A percentile compares a stretch with the other conserved stretches of the same genome.
Conservation (phyloP, 2,113 vertebrate genomes). For the Alethe diademata region DNA sequence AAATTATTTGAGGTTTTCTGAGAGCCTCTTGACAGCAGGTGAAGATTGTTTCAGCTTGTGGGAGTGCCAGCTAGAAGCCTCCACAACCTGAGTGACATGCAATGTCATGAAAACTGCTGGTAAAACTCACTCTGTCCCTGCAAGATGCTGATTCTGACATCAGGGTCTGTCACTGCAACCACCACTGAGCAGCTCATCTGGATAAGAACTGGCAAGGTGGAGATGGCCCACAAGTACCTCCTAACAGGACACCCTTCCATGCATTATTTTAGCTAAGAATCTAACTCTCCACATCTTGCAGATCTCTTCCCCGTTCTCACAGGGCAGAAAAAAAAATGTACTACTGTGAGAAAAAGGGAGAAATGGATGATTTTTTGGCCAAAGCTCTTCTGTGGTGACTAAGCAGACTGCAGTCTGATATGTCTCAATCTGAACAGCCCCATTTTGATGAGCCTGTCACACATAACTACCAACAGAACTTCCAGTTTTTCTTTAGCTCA, state of each 20-base stretch:
- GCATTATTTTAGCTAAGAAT: background rate
- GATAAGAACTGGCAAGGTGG: background rate
- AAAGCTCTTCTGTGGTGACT: constrained; percentile 22
- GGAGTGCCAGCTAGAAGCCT: constrained; percentile 24
- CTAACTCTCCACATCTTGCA: background rate
- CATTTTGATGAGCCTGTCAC: background rate
- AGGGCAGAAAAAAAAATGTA: background rate
- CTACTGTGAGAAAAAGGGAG: background rate
- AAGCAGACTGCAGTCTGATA: constrained; percentile 49
- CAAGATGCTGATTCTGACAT: background rate
- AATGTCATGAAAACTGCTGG: constrained; percentile 19
- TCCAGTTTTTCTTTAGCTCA: constrained; percentile 4
- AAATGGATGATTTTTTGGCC: background rate
- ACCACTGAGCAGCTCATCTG: background rate
- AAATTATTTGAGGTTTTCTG: constrained; percentile 54
- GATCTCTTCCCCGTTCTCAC: background rate
- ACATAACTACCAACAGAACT: constrained; percentile 2
- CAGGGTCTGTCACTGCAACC: background rate
- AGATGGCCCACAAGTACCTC: background rate
- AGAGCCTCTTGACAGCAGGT: constrained; percentile 39
- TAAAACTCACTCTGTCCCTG: background rate
- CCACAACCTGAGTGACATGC: constrained; percentile 12
- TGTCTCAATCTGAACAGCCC: constrained; percentile 21
- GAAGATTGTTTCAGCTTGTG: constrained; percentile 31
- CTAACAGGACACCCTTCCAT: background rate